Base-by-base conservation (phyloP, 2,888 invertebrate genomes). In the Agrypnus murinus region DNA sequence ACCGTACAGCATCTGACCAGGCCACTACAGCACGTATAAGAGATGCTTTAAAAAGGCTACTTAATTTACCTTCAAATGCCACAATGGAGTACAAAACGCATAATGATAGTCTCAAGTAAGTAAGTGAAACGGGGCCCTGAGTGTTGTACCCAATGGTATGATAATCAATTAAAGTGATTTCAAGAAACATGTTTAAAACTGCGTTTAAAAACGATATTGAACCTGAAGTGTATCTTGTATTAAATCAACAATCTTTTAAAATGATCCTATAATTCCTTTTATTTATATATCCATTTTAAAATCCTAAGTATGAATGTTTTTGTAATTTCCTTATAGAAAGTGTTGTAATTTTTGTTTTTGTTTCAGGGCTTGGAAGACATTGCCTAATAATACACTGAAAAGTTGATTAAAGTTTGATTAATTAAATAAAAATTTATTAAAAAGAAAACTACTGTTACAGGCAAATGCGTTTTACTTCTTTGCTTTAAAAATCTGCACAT, bases 21-120 rank as follows among this genome's bases (percentile, higher is more conserved):
- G 91, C 90, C 75, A 95, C 95, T 76, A 97, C 96, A 79, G 92
- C 92, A 76, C 91, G 97, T 81, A 98, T 99, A 81, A 90, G 98
- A 77, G 99, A 99, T 87, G 97, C 97, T 50, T 88, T 99, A 81
- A 93, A 96, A 80, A 91, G 98, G 85, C 94, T 99, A 83, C 90
- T 99, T 83, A 97, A 98, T 88, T 92, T 99, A 85, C 98, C 98
- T 75, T 89, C 94, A 64, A 93, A 93, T 86, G 94, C 95, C 81
- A 92, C 95, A 81, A 93, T 99, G 90, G 99, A 99, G 88, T 99
- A 99, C 89, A 95, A 95, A 87, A 90, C 90, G 84, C 92, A 92
- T 84, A 92, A 89, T 86, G 92, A 92, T 85, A 94, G 94, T 86
- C 89, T 95, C 80, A 95, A 94, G 92, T 93, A 88, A 84, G 66